Conservation (phyloP, 2,888 invertebrate genomes). For the Patella pellucida region DNA sequence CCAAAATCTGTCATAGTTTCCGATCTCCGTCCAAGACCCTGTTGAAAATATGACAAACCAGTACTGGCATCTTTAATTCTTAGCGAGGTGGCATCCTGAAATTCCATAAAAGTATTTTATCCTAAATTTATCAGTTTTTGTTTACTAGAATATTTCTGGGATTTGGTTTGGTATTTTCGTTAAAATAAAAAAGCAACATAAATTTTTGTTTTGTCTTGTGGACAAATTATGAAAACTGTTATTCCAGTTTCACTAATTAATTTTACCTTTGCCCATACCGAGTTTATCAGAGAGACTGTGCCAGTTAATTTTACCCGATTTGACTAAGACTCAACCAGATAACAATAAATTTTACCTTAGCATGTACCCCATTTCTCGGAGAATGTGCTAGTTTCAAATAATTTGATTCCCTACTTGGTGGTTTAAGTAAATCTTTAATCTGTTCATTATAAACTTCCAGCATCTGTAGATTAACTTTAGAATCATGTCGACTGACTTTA, state of each 20-base stretch:
- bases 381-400: constrained; percentile 57
- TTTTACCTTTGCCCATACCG: no score
- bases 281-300: no score
- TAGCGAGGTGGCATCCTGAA: constrained; percentile 45
- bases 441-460: constrained; percentile 66
- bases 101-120: no score
- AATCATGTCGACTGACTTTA: constrained; percentile 45
- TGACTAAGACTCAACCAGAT: constrained; percentile 25
- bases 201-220: no score
- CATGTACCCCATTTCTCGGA: constrained; percentile 57
- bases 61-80: constrained; percentile 51
- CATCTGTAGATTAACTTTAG: constrained; percentile 57
- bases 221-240: no score
- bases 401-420: constrained; percentile 42
- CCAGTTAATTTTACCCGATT: constrained; percentile 19
- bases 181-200: no score
- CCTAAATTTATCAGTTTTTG: no score
- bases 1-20: constrained; percentile 61
- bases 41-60: constrained; percentile 54
- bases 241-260: no score
- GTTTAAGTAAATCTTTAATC: constrained; percentile 60
- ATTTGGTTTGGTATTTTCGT: no score
- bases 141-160: no score
- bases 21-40: constrained; percentile 58
- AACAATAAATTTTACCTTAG: constrained; percentile 44